A percentile compares a stretch with the other conserved stretches of the same genome.
Evolutionary conservation across 2,113 vertebrate genomes (phyloP).

Genomic region (Sakesphorus luctuosus): DNA sequence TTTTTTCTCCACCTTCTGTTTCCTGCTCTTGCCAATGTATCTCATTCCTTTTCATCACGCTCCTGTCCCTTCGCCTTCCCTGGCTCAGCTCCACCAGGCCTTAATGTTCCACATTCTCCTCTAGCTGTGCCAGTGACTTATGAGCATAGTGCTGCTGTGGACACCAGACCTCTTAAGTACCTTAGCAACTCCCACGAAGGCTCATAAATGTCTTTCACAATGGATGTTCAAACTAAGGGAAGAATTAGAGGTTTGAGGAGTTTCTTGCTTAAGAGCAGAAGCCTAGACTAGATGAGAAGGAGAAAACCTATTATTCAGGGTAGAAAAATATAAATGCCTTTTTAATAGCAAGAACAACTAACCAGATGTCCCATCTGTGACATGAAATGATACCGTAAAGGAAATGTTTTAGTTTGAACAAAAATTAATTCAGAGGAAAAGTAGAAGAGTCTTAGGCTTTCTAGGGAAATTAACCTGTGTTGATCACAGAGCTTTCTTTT

Average conservation of each 20-base stretch:
- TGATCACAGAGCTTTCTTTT: background rate
- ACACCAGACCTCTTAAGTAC: constrained; percentile 32
- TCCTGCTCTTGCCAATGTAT: background rate
- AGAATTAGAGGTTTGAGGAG: background rate
- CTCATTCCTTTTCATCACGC: background rate
- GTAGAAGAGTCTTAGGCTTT: background rate
- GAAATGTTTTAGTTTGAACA: background rate
- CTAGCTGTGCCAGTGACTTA: background rate
- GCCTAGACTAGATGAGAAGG: background rate
- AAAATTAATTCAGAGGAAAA: background rate
- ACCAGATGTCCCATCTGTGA: background rate
- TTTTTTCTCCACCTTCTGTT: background rate
- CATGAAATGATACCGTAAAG: background rate
- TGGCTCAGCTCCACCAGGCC: constrained; percentile 2
- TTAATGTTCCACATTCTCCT: background rate
- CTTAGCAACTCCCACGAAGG: constrained; percentile 18
- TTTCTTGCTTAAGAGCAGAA: background rate
- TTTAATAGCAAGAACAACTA: background rate
- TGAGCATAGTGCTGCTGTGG: background rate
- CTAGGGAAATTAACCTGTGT: background rate
- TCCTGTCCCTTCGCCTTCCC: background rate
- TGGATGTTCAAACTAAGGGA: background rate
- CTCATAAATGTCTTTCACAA: constrained; percentile 31
- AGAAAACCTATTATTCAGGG: background rate
- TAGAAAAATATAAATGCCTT: background rate